Evolutionary conservation across 2,113 vertebrate species (phyloP).

Genomic region (Anthoscopus minutus): DNA sequence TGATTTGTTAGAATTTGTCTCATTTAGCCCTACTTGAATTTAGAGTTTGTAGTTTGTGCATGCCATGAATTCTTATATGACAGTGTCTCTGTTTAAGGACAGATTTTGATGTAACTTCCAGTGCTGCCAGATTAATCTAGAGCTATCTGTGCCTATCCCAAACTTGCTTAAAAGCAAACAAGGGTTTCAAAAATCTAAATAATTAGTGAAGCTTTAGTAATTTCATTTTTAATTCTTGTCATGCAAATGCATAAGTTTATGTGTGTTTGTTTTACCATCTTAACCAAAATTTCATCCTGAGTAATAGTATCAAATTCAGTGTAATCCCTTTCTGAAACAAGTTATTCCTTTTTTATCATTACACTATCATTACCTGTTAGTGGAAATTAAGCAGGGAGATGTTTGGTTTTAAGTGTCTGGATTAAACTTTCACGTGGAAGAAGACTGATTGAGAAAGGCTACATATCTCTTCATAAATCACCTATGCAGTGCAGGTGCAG

Average conservation of each 20-base stretch:
- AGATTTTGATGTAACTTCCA: not conserved
- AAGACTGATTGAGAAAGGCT: not conserved
- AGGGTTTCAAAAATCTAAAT: not conserved
- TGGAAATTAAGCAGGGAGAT: not conserved
- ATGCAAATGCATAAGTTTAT: not conserved
- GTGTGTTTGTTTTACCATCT: not conserved
- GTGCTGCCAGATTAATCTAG: not conserved
- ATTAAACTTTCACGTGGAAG: not conserved
- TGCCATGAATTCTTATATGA: not conserved
- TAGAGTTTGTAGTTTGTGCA: not conserved
- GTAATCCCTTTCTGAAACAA: not conserved
- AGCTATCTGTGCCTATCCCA: not conserved
- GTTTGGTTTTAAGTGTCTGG: not conserved
- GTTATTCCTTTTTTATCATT: not conserved
- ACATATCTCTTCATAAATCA: not conserved
- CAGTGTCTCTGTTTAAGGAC: not conserved
- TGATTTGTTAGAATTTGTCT: slow-evolving; percentile 36
- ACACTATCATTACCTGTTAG: not conserved
- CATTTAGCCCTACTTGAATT: slow-evolving; percentile 37
- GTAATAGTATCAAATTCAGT: not conserved
- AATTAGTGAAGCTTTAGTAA: not conserved
- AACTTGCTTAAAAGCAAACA: not conserved
- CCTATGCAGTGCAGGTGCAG: not conserved
- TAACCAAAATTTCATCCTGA: not conserved
- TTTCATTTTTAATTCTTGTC: not conserved